phyloP scores from a whole-genome alignment of 2,113 vertebrate species.

The Sylvilagus bachmani region DNA sequence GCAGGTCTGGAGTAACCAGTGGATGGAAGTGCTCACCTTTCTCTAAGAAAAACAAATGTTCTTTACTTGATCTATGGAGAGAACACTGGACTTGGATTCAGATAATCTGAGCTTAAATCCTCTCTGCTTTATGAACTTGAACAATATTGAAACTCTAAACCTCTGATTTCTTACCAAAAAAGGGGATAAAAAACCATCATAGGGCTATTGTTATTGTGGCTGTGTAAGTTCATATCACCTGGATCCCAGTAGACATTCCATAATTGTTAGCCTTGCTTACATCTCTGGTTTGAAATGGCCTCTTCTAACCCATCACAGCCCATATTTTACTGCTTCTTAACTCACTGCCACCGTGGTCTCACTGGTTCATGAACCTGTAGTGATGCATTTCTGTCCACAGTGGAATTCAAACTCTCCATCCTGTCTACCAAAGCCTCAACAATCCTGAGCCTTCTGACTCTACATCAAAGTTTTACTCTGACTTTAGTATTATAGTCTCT shows the following conservation, averaged over 20 bases:
- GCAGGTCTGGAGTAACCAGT: too few relatives aligned
- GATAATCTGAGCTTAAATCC: slow-evolving; percentile 13
- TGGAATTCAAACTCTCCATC: neutral
- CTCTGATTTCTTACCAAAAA: slow-evolving; percentile 21
- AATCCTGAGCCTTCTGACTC: neutral
- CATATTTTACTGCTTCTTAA: neutral
- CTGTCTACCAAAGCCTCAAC: neutral
- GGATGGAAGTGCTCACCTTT: too few relatives aligned
- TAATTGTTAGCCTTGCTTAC: slow-evolving; percentile 5
- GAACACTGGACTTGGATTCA: slow-evolving; percentile 19
- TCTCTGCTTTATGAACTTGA: neutral
- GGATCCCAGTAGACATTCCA: neutral
- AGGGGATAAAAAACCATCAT: neutral
- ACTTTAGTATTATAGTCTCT: neutral
- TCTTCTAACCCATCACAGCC: neutral
- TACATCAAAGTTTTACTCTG: neutral
- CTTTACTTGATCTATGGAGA: neutral
- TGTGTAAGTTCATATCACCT: neutral
- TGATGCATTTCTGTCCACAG: neutral
- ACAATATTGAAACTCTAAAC: neutral
- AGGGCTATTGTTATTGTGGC: neutral
- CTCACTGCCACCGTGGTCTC: neutral
- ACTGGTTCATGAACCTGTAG: neutral
- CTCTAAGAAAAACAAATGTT: too few relatives aligned
- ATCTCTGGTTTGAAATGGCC: neutral